Base-by-base conservation (phyloP, 2,888 invertebrate species). In the Hyles lineata region DNA sequence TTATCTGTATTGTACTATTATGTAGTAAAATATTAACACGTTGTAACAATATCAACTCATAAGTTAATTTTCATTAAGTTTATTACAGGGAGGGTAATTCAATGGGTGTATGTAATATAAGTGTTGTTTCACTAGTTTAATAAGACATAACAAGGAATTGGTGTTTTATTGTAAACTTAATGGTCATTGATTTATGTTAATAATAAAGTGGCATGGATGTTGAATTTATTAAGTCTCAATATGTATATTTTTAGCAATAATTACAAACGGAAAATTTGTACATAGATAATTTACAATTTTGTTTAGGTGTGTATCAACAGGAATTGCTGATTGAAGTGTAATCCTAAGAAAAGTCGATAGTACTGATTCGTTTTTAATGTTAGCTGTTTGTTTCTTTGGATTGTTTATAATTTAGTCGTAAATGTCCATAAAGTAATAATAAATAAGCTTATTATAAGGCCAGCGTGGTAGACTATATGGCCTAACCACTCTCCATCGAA, bases 21-120 rank as follows among this genome's bases (percentile, higher is more conserved):
- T 62, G 62, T 71, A 72, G 72, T 72, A 79, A 82, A 80, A 76
- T 74, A 84, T 85, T 86, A 86, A 86, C 86, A 83, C 74, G 71
- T 78, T 76, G 78, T 84, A 80, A 82, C 78, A 81, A 76, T 74
- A 70, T 75, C 73, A 80, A 81, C 75, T 76, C 82, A 82, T 82
- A 79, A 63, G 76, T 85, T 84, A 84, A 73, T 85, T 80, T 83
- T 74, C 84, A 85, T 87, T 85, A 83, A 85, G 83, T 86, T 82
- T 71, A 71, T 55, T 6, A 2, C 43, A 63, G 43, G 43, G 21
- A 43, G 21, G 32, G 35, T 5, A 25, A 60, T 60, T 0, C 25
- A 11, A 50, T 50, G 67, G 67, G 67, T 43, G 43, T 15, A 15
- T 43, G 29, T 29, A 35, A 21, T 21, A 35, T 50, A 67, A 67